phyloP scores from a whole-genome alignment of 2,888 invertebrate genomes.

The Abrostola triplasia region DNA sequence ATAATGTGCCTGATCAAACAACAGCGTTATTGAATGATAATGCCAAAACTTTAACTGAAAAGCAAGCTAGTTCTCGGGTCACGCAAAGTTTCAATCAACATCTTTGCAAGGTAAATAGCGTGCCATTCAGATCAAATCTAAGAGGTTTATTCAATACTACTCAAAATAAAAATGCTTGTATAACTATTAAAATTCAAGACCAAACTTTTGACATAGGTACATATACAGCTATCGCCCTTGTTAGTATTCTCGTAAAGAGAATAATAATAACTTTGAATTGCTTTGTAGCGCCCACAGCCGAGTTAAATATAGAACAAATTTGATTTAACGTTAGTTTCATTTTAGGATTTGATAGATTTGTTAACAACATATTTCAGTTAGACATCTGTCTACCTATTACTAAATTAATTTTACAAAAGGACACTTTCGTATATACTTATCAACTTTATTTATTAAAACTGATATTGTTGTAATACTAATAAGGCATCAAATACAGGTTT shows the following conservation, averaged over 20 bases:
- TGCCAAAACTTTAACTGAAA: neutral
- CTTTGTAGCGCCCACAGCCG: slow-evolving; percentile 25
- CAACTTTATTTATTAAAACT: no score
- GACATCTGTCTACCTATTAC: no score
- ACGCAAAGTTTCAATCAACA: slow-evolving; percentile 2
- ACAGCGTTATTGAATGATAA: slow-evolving; percentile 1
- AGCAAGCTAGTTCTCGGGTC: neutral
- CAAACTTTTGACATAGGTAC: neutral
- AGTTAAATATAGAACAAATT: slow-evolving; percentile 13
- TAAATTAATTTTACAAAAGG: no score
- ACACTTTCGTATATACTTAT: no score
- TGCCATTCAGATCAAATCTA: neutral
- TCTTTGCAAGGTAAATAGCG: neutral
- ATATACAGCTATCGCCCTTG: slow-evolving; percentile 29
- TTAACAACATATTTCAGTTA: no score
- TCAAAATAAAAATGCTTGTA: neutral
- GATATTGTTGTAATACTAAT: no score
- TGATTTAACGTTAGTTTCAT: slow-evolving; percentile 16
- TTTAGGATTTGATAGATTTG: slow-evolving; percentile 8
- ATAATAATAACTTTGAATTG: slow-evolving; percentile 19
- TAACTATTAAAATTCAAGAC: slow-evolving; percentile 26
- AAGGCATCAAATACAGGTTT: neutral
- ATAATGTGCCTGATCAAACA: neutral
- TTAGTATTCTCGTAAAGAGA: slow-evolving; percentile 24
- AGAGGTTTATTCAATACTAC: neutral